phyloP scores from a whole-genome alignment of 2,888 invertebrate genomes.

The Tricholauxania praeusta region DNA sequence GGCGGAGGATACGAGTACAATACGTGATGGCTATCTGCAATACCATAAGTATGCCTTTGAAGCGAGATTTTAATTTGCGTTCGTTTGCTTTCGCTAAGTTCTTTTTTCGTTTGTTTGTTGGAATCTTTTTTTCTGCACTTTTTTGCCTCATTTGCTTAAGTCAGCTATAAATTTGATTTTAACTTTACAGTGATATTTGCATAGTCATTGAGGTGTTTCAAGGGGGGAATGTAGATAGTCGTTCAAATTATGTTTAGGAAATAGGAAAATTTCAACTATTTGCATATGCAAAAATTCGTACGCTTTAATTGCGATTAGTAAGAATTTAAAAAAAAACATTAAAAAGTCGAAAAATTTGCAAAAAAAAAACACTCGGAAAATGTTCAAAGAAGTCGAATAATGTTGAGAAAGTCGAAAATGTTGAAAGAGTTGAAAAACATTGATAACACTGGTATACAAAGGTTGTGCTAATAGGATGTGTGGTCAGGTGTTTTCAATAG shows the following conservation, averaged over 20 bases:
- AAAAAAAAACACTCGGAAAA: too few relatives aligned
- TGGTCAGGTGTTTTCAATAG: too few relatives aligned
- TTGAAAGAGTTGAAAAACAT: too few relatives aligned
- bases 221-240: neutral
- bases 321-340: too few relatives aligned
- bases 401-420: too few relatives aligned
- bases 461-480: too few relatives aligned
- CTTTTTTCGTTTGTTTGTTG: conserved; percentile 37
- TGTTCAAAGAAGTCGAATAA: too few relatives aligned
- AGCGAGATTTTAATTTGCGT: conserved; percentile 64
- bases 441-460: too few relatives aligned
- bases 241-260: neutral
- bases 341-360: too few relatives aligned
- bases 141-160: conserved; percentile 60
- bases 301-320: too few relatives aligned
- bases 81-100: conserved; percentile 60
- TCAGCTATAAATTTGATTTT: conserved; percentile 64
- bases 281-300: too few relatives aligned
- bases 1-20: conserved; percentile 22
- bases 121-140: conserved; percentile 17
- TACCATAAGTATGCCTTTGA: conserved; percentile 42
- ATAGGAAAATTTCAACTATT: neutral
- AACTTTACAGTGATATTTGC: conserved; percentile 57
- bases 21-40: neutral
- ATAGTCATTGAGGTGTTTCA: conserved; percentile 54